A percentile compares a stretch with the other conserved stretches of the same genome.
These are phyloP conservation scores for Lycophotia porphyrea DNA, from an alignment of 2,888 invertebrate genomes.

Conservation along the genomic window DNA sequence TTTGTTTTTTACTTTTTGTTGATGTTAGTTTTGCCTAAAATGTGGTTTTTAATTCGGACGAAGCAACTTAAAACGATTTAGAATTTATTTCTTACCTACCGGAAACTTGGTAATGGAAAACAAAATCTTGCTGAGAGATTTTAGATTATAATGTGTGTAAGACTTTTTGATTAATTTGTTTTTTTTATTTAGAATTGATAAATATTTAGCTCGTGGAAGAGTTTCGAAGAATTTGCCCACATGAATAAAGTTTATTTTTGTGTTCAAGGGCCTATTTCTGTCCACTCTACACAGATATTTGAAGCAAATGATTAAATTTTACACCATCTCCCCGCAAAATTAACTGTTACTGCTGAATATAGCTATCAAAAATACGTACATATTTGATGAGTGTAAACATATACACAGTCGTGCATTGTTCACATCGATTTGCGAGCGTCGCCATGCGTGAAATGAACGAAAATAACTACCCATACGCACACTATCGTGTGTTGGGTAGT, in stretches of 20 bases:
- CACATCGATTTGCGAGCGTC: constrained; percentile 77
- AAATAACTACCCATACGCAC: constrained; percentile 77
- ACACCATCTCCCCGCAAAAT: not conserved
- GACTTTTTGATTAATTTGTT: too few relatives aligned
- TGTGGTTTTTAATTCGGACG: not conserved
- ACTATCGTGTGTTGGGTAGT: constrained; percentile 60
- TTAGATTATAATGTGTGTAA: not conserved
- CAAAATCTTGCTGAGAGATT: not conserved
- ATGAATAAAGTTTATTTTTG: not conserved
- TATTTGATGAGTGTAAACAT: constrained; percentile 51
- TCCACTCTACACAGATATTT: not conserved
- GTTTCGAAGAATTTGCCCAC: not conserved
- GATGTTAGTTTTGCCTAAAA: constrained; percentile 5
- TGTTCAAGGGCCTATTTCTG: not conserved
- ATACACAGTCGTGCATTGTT: constrained; percentile 60
- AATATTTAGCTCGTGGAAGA: not conserved
- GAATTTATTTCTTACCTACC: not conserved
- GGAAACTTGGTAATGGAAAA: not conserved
- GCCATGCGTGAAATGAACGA: constrained; percentile 85
- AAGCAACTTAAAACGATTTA: not conserved
- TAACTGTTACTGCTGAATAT: constrained; percentile 11
- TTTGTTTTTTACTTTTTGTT: constrained; percentile 6
- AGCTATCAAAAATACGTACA: constrained; percentile 45
- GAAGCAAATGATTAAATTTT: not conserved
- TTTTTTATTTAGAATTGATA: not conserved